Percentiles rank a stretch among this genome's conserved stretches.
These are phyloP conservation scores for Aurelia sp. DNA, from an alignment of 30 jellyfish, hydroid and myxozoan species.

Conservation along the genomic window DNA sequence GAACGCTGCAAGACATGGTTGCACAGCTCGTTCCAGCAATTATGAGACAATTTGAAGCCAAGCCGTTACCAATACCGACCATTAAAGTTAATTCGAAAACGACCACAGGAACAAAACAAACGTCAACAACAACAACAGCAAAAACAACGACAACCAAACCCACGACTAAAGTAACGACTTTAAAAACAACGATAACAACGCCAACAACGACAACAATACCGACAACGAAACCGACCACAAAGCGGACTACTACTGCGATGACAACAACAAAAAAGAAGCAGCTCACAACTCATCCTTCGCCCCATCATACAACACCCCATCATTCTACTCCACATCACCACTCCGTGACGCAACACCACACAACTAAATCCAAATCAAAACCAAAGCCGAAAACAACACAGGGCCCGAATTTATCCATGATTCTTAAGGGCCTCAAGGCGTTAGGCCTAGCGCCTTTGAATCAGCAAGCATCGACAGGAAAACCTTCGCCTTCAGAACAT, in stretches of 20 bases:
- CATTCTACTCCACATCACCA: conserved; percentile 40
- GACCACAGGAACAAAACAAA: neutral
- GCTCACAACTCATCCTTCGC: conserved; percentile 30
- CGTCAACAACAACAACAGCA: conserved; percentile 7
- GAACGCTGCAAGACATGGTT: conserved; percentile 58
- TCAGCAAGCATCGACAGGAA: conserved; percentile 49
- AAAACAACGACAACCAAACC: conserved; percentile 16
- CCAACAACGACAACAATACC: conserved; percentile 6
- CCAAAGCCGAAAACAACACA: conserved; percentile 64
- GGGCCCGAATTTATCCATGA: conserved; percentile 72
- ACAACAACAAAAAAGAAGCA: conserved; percentile 4
- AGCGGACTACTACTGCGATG: neutral
- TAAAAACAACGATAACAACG: conserved; percentile 8
- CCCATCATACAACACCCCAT: conserved; percentile 25
- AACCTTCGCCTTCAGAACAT: conserved; percentile 48
- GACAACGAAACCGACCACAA: conserved; percentile 39
- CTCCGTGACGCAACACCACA: conserved; percentile 31
- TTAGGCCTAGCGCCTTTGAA: conserved; percentile 53
- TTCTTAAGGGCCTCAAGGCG: conserved; percentile 86
- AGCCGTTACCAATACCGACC: conserved; percentile 7
- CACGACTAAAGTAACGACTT: neutral
- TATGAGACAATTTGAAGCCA: conserved; percentile 45
- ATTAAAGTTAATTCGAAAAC: neutral
- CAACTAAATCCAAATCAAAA: conserved; percentile 29
- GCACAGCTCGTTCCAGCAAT: conserved; percentile 61